A percentile compares a stretch with the other conserved stretches of the same genome.
These are phyloP conservation scores for Abrostola triplasia DNA, from an alignment of 2,888 invertebrate species.

Conservation along the genomic window DNA sequence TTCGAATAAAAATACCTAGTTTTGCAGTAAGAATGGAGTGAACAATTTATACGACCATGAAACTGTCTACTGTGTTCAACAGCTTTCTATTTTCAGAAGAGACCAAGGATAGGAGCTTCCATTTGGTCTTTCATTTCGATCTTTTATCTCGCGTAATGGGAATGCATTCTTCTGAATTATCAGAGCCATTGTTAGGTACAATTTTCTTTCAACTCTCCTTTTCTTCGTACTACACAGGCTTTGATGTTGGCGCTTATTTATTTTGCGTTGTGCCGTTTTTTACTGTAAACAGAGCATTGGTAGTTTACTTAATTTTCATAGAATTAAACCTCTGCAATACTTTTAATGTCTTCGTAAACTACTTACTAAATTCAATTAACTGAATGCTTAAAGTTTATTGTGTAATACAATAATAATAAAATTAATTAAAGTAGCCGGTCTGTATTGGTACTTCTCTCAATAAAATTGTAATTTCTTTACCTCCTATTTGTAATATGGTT, in stretches of 20 bases:
- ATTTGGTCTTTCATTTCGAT: constrained; percentile 16
- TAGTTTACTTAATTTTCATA: too few species aligned
- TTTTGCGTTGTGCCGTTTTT: not conserved
- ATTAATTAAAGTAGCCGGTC: too few species aligned
- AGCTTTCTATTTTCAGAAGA: constrained; percentile 60
- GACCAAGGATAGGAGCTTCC: constrained; percentile 14
- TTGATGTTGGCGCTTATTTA: not conserved
- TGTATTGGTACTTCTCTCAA: too few species aligned
- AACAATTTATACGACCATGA: constrained; percentile 63
- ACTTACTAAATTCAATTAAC: too few species aligned
- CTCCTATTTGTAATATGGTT: too few species aligned
- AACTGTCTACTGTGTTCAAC: constrained; percentile 57
- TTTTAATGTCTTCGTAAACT: too few species aligned
- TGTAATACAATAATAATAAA: too few species aligned
- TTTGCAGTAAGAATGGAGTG: constrained; percentile 47
- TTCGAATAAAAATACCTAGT: constrained; percentile 42
- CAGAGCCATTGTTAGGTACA: not conserved
- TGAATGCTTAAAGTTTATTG: too few species aligned
- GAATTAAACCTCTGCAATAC: too few species aligned
- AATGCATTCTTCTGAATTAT: constrained; percentile 16
- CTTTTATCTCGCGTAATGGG: constrained; percentile 11
- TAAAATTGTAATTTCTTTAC: too few species aligned
- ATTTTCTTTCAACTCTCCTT: constrained; percentile 19
- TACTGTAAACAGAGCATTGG: not conserved
- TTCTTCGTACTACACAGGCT: not conserved